Evolutionary conservation across 1,140 invertebrate genomes (phyloP), one percentile per base, ranked within the genome.

Genomic region (Arion vulgaris): DNA sequence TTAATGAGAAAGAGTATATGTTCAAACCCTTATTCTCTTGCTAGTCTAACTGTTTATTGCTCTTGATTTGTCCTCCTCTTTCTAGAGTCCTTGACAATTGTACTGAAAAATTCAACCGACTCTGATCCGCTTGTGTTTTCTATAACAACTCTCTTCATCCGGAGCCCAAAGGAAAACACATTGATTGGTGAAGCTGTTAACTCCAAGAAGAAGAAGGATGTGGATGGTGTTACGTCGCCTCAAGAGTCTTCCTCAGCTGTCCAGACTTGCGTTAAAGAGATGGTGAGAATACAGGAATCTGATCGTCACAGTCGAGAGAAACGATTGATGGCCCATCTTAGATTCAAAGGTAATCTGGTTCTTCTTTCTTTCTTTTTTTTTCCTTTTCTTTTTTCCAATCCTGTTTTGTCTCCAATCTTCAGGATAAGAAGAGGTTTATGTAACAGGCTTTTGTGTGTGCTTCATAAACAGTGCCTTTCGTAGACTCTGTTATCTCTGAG

Each of bases 331-430:
- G 83, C 88, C 38, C 90, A 91, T 80, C 71, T 91, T 32, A 89
- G 90, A 45, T 45, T 90, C 26, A 90, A 88, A 90, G 87, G 90
- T 91, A 51, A 11, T 49, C 45, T n/a, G n/a, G n/a, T n/a, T n/a
- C n/a, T n/a, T n/a, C n/a, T n/a, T n/a, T n/a, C n/a, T n/a, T n/a
- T n/a, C n/a, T n/a, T n/a, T n/a, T n/a, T n/a, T n/a, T n/a, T n/a
- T n/a, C n/a, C n/a, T n/a, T n/a, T n/a, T n/a, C n/a, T n/a, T n/a
- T n/a, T n/a, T n/a, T n/a, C n/a, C n/a, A n/a, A n/a, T n/a, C n/a
- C n/a, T n/a, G n/a, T n/a, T n/a, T n/a, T n/a, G n/a, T n/a, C n/a
- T n/a, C n/a, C n/a, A n/a, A n/a, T n/a, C n/a, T n/a, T n/a, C n/a
- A n/a, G n/a, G n/a, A n/a, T n/a, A n/a, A n/a, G n/a, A n/a, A n/a